Evolutionary conservation across 1,140 invertebrate genomes (phyloP), one percentile per base, ranked within the genome.

Genomic region (Ctenoplectra terminalis): DNA sequence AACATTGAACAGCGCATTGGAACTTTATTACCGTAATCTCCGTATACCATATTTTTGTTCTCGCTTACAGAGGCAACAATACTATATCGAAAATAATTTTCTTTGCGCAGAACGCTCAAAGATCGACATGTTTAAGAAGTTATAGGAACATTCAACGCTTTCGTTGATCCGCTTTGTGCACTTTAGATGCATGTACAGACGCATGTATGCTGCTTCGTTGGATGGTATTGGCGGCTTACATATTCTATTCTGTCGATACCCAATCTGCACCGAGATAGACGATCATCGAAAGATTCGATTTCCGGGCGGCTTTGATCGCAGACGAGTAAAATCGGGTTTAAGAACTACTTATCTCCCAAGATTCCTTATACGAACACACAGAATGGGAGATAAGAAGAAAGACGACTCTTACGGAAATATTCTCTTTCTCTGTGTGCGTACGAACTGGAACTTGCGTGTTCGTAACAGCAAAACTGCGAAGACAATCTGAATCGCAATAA

Each of bases 271-370:
- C 72, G 61, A 86, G n/a, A 48, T 48, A 43, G 66, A 58, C 76
- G 81, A 87, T 87, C 76, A 50, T 66, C 60, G 56, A 40, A 54
- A 69, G 63, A 81, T 75, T 87, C 80, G 80, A 86, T 87, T 87
- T 54, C 43, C 52, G 17, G 52, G 23, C 13, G 50, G 64, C 61
- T 87, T 86, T 86, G 54, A 87, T 83, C 74, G 56, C 50, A 23
- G 43, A 67, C 64, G 17, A 60, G 52, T 82, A 48, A 82, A 81
- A 86, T 69, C 52, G 63, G 58, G 23, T 60, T 80, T 74, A 58
- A 75, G 60, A 67, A 72, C 50, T 87, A 61, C 56, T 72, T 76
- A 87, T 83, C 64, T 67, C 23, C 11, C 17, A 52, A n/a, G 48
- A 58, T 37, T 72, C 50, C 29, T 54, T 50, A 29, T 40, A 56